Evolutionary conservation across 30 jellyfish, hydroid and myxozoan species (phyloP).

Genomic region (Pelagia noctiluca): DNA sequence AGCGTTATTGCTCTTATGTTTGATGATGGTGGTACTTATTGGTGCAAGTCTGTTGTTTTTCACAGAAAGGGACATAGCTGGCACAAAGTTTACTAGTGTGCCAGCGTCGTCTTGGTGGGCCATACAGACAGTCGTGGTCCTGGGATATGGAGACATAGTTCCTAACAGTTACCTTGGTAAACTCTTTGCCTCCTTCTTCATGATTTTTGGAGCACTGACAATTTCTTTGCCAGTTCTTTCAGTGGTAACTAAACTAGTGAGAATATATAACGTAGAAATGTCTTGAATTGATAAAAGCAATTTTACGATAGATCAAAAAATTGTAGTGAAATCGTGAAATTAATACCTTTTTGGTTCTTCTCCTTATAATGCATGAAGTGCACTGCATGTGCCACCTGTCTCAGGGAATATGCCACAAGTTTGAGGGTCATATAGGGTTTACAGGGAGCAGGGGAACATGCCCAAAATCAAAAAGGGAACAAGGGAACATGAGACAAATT

Average conservation of each 20-base stretch:
- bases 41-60: conserved; percentile 79
- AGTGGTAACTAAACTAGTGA: conserved; percentile 74
- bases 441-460: too few species aligned
- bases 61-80: conserved; percentile 49
- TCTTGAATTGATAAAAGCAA: too few species aligned
- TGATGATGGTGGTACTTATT: conserved; percentile 61
- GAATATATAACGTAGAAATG: conserved; percentile 44
- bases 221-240: conserved; percentile 85
- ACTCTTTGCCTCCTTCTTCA: conserved; percentile 77
- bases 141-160: conserved; percentile 83
- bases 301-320: too few species aligned
- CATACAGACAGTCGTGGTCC: conserved; percentile 81
- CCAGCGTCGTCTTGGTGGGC: conserved; percentile 94
- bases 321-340: too few species aligned
- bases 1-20: conserved; percentile 64
- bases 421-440: too few species aligned
- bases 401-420: too few species aligned
- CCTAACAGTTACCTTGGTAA: conserved; percentile 77
- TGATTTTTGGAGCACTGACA: conserved; percentile 83
- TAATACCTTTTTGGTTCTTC: too few species aligned
- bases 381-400: too few species aligned
- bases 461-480: too few species aligned
- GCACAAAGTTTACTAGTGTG: conserved; percentile 71
- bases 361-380: too few species aligned
- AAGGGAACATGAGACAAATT: too few species aligned